Conservation (phyloP, 92 coral and sea anemone species). For the Epizoanthus rinbou region DNA sequence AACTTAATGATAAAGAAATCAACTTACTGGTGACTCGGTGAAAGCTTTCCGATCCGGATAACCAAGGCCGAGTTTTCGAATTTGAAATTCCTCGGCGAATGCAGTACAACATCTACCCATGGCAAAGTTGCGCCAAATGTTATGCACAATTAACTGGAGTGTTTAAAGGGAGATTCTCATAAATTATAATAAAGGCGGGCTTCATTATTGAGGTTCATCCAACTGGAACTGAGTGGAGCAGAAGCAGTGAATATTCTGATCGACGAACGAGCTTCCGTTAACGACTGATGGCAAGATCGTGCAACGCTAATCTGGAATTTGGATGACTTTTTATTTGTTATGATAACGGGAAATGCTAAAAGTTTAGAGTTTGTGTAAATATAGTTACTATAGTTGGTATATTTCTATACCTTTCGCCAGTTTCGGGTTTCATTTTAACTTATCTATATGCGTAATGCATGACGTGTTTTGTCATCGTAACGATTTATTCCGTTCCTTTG, state of each 20-base stretch:
- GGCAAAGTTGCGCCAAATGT: conserved; percentile 14
- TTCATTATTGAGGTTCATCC: background rate
- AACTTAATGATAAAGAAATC: too few species aligned
- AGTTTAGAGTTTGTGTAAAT: too few species aligned
- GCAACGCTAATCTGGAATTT: too few species aligned
- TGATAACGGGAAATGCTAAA: too few species aligned
- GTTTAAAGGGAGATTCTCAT: conserved; percentile 34
- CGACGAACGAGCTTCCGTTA: background rate
- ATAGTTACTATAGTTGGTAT: too few species aligned
- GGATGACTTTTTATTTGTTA: too few species aligned
- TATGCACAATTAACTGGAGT: conserved; percentile 2
- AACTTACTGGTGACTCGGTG: conserved; percentile 82
- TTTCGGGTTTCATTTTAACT: too few species aligned
- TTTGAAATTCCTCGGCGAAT: conserved; percentile 70
- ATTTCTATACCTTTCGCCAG: too few species aligned
- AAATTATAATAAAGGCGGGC: conserved; percentile 41
- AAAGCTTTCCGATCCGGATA: conserved; percentile 71
- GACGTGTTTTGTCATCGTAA: too few species aligned
- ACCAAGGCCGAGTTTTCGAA: conserved; percentile 73
- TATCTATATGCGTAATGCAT: too few species aligned
- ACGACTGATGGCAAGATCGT: background rate
- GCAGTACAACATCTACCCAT: conserved; percentile 84
- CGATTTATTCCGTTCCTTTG: too few species aligned
- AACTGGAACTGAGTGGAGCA: background rate
- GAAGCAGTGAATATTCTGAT: background rate